Evolutionary conservation across 2,888 invertebrate species (phyloP), one percentile per base, ranked within the genome.

Genomic region (Aphodius granarius): DNA sequence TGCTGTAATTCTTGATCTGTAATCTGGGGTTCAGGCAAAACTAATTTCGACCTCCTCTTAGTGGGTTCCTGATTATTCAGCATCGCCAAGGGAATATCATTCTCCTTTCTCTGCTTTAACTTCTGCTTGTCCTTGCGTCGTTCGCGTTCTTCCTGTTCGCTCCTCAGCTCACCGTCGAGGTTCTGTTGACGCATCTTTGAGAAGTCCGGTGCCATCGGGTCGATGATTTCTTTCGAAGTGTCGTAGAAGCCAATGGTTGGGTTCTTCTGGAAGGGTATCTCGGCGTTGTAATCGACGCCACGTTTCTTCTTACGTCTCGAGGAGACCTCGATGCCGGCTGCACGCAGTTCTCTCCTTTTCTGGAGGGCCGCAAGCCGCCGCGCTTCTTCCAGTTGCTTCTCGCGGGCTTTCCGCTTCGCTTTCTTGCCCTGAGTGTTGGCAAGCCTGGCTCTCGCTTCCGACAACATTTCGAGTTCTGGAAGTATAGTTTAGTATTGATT

Each of bases 381-480:
- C 0, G 99, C 99, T 87, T 99, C 99, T 86, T 99, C 98, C 80
- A 99, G 88, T 86, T 99, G 99, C 87, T 99, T 98, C 86, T 99
- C 99, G 65, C 99, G 91, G 0, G 99, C 99, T 88, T 96, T 96
- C 78, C 96, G 91, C 84, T 97, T 97, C 0, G 96, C 96, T 83
- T 96, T 96, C 88, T 96, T 94, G 71, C 99, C 98, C 84, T 99
- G 98, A 0, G 99, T 99, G 86, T 99, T 99, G 0, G 99, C 99
- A 72, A 99, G 90, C 85, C 99, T 93, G 1, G 99, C 99, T 83
- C 99, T 92, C 0, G 99, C 99, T 88, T 99, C 99, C 0, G 98
- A 98, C 79, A 99, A 88, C 99, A 99, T 99, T 88, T 99, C 99
- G 87, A 99, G 88, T 87, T 99, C 43, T 43, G 4, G 13, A 43